Conservation (phyloP, 2,797 vertebrate species). For the Bradypus variegatus region DNA sequence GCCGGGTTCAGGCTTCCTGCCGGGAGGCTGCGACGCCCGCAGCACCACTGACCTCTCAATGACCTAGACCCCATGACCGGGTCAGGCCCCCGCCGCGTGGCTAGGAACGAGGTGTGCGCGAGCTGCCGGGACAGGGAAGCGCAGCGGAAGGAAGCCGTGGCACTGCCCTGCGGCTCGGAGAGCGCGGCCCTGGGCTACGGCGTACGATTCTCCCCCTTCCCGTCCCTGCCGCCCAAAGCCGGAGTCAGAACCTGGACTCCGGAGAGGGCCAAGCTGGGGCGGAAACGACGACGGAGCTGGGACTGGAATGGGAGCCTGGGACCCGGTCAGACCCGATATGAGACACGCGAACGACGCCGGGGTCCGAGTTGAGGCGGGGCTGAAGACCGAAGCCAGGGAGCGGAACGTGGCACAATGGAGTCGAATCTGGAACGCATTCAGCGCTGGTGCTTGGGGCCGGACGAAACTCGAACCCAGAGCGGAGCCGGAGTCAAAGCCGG, state of each 20-base stretch:
- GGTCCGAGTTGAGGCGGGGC: background rate
- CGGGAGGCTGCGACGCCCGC: background rate
- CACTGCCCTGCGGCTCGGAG: rapidly evolving
- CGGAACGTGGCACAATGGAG: background rate
- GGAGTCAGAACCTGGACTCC: background rate
- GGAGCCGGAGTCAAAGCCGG: background rate
- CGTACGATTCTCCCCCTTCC: background rate
- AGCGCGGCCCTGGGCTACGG: background rate
- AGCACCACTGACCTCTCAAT: background rate
- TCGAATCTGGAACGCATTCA: background rate
- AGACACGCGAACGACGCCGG: background rate
- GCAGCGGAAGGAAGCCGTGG: background rate
- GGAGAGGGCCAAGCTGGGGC: background rate
- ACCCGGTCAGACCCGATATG: background rate
- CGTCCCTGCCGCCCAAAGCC: background rate
- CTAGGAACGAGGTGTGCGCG: background rate
- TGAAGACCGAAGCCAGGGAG: background rate
- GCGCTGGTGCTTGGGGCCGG: background rate
- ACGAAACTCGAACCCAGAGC: background rate
- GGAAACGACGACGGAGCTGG: background rate
- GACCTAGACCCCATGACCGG: slow-evolving; percentile 18
- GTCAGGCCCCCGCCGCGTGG: rapidly evolving
- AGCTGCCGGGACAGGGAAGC: rapidly evolving
- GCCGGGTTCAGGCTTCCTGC: background rate
- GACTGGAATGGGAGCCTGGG: background rate